Conservation (phyloP, 2,888 invertebrate genomes). For the Aleiodes alternator region DNA sequence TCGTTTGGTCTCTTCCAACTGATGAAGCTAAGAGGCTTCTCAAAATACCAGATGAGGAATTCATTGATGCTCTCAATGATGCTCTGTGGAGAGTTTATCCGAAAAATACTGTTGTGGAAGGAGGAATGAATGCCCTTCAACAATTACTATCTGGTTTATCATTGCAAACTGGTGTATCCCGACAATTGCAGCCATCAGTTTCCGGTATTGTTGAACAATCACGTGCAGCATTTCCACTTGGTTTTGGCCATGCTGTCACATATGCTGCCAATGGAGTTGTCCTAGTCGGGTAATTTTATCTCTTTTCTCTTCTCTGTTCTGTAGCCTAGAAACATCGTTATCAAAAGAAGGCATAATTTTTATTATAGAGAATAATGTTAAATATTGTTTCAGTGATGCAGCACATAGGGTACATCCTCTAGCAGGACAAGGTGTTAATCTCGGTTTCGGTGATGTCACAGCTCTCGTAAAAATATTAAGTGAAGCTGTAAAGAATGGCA, state of each 20-base stretch:
- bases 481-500: conserved; percentile 84
- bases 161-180: conserved; percentile 76
- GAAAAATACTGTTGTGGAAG: conserved; percentile 77
- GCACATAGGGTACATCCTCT: conserved; percentile 95
- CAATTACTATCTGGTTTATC: conserved; percentile 74
- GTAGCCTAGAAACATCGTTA: too few relatives aligned
- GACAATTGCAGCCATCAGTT: conserved; percentile 85
- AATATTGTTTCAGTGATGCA: conserved; percentile 81
- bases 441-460: conserved; percentile 95
- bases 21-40: conserved; percentile 86
- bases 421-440: conserved; percentile 98
- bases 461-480: conserved; percentile 84
- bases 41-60: conserved; percentile 84
- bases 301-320: conserved; percentile 4
- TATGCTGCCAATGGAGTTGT: conserved; percentile 90
- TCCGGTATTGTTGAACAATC: conserved; percentile 79
- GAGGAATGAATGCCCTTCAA: conserved; percentile 78
- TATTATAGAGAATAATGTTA: conserved; percentile 2
- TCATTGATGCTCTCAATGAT: conserved; percentile 91
- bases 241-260: conserved; percentile 91
- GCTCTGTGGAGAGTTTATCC: conserved; percentile 85
- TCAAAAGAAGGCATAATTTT: background rate
- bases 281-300: conserved; percentile 85
- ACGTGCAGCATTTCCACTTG: conserved; percentile 93
- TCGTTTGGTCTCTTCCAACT: conserved; percentile 95